Base-by-base conservation (phyloP, 2,113 vertebrate species). In the Abramis brama region DNA sequence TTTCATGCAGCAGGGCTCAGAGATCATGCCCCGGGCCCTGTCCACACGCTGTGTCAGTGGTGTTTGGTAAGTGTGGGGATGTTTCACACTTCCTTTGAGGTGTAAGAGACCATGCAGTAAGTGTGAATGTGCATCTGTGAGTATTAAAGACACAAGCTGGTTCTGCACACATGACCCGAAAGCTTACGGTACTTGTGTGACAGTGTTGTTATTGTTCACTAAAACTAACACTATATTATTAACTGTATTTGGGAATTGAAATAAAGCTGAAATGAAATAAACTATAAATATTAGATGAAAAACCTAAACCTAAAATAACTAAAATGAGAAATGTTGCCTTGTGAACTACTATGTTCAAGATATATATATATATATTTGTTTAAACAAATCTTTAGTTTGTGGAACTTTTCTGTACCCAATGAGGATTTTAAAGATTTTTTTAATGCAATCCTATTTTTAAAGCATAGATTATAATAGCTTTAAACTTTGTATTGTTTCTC, bases 1-100 rank as follows among this genome's bases (percentile, higher is more conserved):
- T 17, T 98, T 97, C 94, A 97, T 98, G 97, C 97, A 98, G 90
- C 97, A 98, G 87, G 97, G 97, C 1, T 97, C 97, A 0, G 97
- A 97, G 94, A 95, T 98, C 89, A 96, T 96, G 96, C 97, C 97
- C 43, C 92, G 97, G 0, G 97, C 97, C 0, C 93, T 98, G 76
- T 97, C 96, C 82, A 97, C 97, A 0, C 96, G 97, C 92, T 97
- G 97, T 4, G 97, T 98, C 93, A 97, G 96, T 17, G 97, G 96
- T 7, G 97, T 98, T 93, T 97, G 97, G 97, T 98, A 86, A 92
- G 96, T 87, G n/a, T 36, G 68, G 3, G 1, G 12, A 23, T 75
- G 30, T 15, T 75, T 75, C 43, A 7, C 43, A 75, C 73, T 25
- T 75, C 13, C 6, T 27, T 25, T 17, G 43, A 75, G 73, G 73